These are phyloP conservation scores for Actias luna DNA, from an alignment of 2,888 invertebrate species.

Conservation along the genomic window DNA sequence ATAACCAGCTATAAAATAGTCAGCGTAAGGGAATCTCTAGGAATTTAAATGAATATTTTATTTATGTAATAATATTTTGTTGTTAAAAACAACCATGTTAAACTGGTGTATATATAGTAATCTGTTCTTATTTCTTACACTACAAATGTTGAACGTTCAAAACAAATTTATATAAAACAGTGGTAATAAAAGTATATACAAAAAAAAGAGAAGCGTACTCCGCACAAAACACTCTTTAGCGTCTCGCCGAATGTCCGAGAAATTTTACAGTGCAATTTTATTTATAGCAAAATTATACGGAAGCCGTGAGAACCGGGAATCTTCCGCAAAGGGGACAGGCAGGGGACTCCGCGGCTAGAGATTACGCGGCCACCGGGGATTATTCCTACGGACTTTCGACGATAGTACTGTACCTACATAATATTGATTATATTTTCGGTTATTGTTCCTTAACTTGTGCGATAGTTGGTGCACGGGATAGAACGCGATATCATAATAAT, in stretches of 20 bases:
- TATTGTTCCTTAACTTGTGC: not conserved
- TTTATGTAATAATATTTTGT: too few relatives aligned
- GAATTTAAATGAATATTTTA: too few relatives aligned
- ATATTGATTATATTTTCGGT: not conserved
- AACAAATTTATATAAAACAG: not conserved
- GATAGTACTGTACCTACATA: not conserved
- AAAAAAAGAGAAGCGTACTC: constrained; percentile 6
- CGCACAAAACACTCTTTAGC: constrained; percentile 1
- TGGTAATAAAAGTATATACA: not conserved
- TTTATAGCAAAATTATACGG: constrained; percentile 77
- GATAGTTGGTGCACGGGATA: not conserved
- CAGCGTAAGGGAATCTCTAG: too few relatives aligned
- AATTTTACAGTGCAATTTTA: constrained; percentile 75
- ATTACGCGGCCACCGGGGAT: constrained; percentile 20
- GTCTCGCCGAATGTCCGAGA: constrained; percentile 48
- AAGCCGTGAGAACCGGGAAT: constrained; percentile 61
- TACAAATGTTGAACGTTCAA: too few relatives aligned
- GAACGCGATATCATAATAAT: too few relatives aligned
- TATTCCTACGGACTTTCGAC: not conserved
- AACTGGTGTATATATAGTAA: too few relatives aligned
- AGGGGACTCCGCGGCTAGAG: constrained; percentile 19
- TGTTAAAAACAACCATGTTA: too few relatives aligned
- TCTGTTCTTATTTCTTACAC: too few relatives aligned
- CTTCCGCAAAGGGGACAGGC: constrained; percentile 36
- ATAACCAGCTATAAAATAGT: too few relatives aligned